phyloP scores from a whole-genome alignment of 2,888 invertebrate species.

The Mesoligia furuncula region DNA sequence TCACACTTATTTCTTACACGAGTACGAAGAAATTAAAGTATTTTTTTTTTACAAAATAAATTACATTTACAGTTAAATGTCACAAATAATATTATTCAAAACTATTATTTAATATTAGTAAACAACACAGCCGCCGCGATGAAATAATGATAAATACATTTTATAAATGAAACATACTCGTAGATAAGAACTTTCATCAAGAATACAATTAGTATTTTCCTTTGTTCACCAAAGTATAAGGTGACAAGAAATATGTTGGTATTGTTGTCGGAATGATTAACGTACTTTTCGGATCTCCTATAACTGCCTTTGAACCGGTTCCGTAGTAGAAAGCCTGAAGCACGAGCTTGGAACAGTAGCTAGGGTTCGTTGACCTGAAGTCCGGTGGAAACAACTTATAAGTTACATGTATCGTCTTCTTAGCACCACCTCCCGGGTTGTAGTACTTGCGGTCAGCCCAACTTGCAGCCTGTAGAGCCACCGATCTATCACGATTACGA shows the following conservation, averaged over 20 bases:
- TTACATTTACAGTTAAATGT: not conserved
- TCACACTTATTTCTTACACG: not conserved
- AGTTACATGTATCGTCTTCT: constrained; percentile 75
- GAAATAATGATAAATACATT: not conserved
- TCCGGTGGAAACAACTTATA: constrained; percentile 71
- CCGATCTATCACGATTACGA: constrained; percentile 70
- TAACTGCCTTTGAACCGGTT: constrained; percentile 71
- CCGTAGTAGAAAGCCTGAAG: constrained; percentile 79
- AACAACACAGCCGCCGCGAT: not conserved
- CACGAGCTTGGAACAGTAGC: constrained; percentile 80
- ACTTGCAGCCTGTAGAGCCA: constrained; percentile 71
- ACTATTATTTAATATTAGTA: too few relatives aligned
- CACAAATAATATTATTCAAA: not conserved
- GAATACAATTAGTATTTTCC: constrained; percentile 71
- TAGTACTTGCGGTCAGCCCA: constrained; percentile 79
- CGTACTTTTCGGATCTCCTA: constrained; percentile 65
- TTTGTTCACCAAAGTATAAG: constrained; percentile 74
- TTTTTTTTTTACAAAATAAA: not conserved
- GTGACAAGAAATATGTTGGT: constrained; percentile 74
- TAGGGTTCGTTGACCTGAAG: constrained; percentile 73
- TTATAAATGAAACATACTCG: constrained; percentile 7
- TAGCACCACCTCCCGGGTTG: constrained; percentile 70
- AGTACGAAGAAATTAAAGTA: not conserved
- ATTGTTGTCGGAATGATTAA: constrained; percentile 74
- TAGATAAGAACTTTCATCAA: not conserved